Percentiles rank a stretch among this genome's conserved stretches.
Conservation (phyloP, 1,140 invertebrate genomes). For the Aphelenchoides fujianensis region DNA sequence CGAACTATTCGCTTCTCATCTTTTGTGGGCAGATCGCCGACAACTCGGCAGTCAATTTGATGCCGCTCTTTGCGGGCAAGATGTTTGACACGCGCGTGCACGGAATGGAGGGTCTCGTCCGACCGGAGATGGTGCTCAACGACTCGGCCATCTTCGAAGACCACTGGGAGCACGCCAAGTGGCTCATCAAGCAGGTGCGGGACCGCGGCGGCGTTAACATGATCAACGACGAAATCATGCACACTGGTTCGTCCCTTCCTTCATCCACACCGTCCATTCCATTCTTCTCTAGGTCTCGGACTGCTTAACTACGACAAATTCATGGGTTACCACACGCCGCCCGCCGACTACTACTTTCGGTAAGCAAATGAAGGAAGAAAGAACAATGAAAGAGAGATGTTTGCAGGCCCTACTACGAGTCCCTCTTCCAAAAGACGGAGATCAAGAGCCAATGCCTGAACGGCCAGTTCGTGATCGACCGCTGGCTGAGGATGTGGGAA, state of each 20-base stretch:
- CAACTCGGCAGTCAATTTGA: slow-evolving; percentile 12
- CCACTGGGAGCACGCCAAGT: background rate
- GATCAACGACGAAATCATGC: slow-evolving; percentile 5
- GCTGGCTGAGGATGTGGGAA: slow-evolving; percentile 8
- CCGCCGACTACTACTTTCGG: slow-evolving; percentile 17
- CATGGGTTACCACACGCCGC: background rate
- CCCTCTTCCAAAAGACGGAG: background rate
- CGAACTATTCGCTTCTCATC: background rate
- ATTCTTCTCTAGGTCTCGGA: background rate
- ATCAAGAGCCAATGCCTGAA: background rate
- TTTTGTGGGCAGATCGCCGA: slow-evolving; percentile 13
- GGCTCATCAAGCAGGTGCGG: background rate
- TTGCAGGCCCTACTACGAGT: slow-evolving; percentile 17
- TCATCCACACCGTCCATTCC: background rate
- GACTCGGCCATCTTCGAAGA: background rate
- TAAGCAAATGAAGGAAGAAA: too few species aligned
- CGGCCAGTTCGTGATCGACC: background rate
- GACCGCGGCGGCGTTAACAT: background rate
- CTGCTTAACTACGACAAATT: background rate
- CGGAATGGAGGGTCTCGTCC: background rate
- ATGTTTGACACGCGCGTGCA: background rate
- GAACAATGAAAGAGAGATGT: too few species aligned
- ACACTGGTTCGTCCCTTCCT: background rate
- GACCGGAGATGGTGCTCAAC: background rate
- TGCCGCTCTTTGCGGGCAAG: background rate